A percentile compares a stretch with the other conserved stretches of the same genome.
Conservation (phyloP, 2,888 invertebrate species). For the Augiades crinisus region DNA sequence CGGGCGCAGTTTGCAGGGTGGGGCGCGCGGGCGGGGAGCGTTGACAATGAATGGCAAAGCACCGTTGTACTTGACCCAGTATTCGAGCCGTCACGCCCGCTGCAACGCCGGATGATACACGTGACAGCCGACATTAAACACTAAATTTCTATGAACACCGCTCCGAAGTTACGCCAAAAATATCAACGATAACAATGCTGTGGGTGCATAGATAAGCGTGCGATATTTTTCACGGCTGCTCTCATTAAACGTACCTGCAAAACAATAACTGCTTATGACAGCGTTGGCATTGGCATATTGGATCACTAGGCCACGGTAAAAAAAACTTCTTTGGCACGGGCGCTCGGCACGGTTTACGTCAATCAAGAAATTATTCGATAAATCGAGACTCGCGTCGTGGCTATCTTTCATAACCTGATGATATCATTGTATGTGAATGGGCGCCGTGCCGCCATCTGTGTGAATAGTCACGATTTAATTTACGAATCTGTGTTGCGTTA, state of each 20-base stretch:
- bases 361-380: slow-evolving; percentile 56
- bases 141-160: background rate
- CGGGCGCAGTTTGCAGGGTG: slow-evolving; percentile 41
- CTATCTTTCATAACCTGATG: slow-evolving; percentile 41
- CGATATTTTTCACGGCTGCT: slow-evolving; percentile 14
- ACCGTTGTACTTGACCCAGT: slow-evolving; percentile 80
- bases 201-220: slow-evolving; percentile 20
- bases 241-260: slow-evolving; percentile 30
- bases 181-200: slow-evolving; percentile 14
- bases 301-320: slow-evolving; percentile 56
- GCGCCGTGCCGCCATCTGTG: slow-evolving; percentile 20
- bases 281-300: slow-evolving; percentile 72
- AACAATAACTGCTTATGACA: slow-evolving; percentile 46
- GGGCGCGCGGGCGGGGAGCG: slow-evolving; percentile 37
- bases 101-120: slow-evolving; percentile 37
- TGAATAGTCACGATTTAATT: background rate
- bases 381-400: slow-evolving; percentile 40
- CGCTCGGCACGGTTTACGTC: slow-evolving; percentile 57
- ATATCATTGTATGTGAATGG: slow-evolving; percentile 55
- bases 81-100: slow-evolving; percentile 63
- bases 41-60: slow-evolving; percentile 80
- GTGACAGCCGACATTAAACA: slow-evolving; percentile 17
- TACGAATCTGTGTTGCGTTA: slow-evolving; percentile 7
- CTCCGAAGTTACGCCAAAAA: background rate
- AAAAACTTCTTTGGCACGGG: slow-evolving; percentile 52